phyloP scores from a whole-genome alignment of 2,797 vertebrate species.

The Melanotaenia maccullochi region DNA sequence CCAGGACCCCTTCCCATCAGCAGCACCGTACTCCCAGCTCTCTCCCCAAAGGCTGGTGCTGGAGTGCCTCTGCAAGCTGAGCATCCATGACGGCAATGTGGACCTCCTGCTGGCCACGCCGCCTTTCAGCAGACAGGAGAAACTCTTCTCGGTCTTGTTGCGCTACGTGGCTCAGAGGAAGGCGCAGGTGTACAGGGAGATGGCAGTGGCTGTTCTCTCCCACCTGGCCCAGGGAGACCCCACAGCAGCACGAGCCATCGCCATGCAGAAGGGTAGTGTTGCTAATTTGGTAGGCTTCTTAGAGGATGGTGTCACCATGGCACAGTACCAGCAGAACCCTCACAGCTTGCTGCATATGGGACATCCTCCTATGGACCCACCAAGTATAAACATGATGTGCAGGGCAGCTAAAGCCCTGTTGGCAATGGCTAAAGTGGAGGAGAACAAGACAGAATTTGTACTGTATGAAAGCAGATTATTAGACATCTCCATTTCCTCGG shows the following conservation, averaged over 20 bases:
- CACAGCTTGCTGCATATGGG: conserved; percentile 94
- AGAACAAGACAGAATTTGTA: conserved; percentile 96
- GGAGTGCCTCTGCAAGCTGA: conserved; percentile 98
- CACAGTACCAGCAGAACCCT: conserved; percentile 97
- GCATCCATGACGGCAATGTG: conserved; percentile 96
- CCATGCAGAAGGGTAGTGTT: conserved; percentile 95
- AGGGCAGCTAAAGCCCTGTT: conserved; percentile 96
- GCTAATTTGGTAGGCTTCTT: conserved; percentile 95
- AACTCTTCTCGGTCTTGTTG: conserved; percentile 93
- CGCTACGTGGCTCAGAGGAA: conserved; percentile 95
- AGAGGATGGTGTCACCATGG: conserved; percentile 95
- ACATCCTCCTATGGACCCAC: conserved; percentile 90
- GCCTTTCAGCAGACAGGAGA: conserved; percentile 95
- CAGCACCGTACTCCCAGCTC: conserved; percentile 89
- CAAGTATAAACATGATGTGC: conserved; percentile 99
- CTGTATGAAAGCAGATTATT: conserved; percentile 96
- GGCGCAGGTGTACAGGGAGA: conserved; percentile 97
- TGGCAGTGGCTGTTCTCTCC: conserved; percentile 96
- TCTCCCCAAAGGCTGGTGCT: conserved; percentile 96
- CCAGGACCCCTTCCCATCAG: conserved; percentile 95
- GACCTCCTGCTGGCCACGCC: conserved; percentile 97
- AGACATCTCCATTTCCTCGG: conserved; percentile 97
- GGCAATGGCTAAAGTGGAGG: conserved; percentile 95
- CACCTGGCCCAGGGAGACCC: conserved; percentile 97
- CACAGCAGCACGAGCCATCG: conserved; percentile 92